Base-by-base conservation (phyloP, 2,113 vertebrate species). In the Chelonoidis abingdonii region DNA sequence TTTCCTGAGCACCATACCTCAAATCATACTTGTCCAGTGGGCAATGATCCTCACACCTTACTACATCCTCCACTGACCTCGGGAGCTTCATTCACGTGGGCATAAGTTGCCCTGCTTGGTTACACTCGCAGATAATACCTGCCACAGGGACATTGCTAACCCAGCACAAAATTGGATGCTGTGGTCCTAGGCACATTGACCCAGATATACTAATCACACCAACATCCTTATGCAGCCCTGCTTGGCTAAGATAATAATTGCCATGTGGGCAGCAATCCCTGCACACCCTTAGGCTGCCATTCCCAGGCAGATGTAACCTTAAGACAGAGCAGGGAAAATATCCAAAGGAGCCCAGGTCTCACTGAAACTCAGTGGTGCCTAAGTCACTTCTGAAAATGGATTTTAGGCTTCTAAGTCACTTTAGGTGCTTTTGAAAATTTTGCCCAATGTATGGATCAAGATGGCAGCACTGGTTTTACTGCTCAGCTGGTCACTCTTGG, bases 201-300 rank as follows among this genome's bases (percentile, higher is more conserved):
- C 41, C 41, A 78, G 41, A 44, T 25, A 41, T 75, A 41, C 38
- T 75, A 75, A 25, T 12, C 13, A 14, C 24, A 44, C 12, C 10
- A 6, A 8, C 38, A 78, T 27, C 25, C 41, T 47, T 27, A 14
- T 47, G 41, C 41, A 27, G 17, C 65, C 17, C 29, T 19, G 35
- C 22, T 76, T 11, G 38, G 38, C 38, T 76, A 41, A 44, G 35
- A 69, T 69, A 19, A n/a, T 35, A 69, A 22, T 41, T 44, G 41
- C 38, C 17, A 0, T 0, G 1, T 2, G 35, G 57, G 25, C 47
- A 2, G 31, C 1, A 1, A 29, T 31, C 31, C 12, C 4, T 38
- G 65, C 35, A 83, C 38, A 25, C 72, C 25, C 14, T n/a, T 13
- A 10, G 5, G 8, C 24, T 27, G 9, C n/a, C 24, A 3, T 62